A percentile compares a stretch with the other conserved stretches of the same genome.
Conservation (phyloP, 2,888 invertebrate species). For the Drosophila borealis region DNA sequence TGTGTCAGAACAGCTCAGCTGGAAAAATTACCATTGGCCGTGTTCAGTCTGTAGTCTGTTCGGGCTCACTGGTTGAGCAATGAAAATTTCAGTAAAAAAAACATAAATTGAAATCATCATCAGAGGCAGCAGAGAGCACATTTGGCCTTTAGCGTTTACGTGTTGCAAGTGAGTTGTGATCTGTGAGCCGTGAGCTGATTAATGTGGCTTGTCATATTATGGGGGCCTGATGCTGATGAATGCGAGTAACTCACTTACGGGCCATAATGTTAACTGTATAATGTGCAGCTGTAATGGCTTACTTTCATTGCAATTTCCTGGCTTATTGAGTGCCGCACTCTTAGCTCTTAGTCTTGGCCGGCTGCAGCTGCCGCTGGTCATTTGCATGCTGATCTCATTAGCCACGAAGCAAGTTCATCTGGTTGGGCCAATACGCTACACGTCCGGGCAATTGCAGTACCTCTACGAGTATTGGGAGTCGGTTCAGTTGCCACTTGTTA, state of each 20-base stretch:
- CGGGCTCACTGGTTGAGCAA: conserved; percentile 6
- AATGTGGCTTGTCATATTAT: conserved; percentile 61
- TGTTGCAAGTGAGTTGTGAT: conserved; percentile 11
- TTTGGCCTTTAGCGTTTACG: conserved; percentile 38
- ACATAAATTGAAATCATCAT: conserved; percentile 54
- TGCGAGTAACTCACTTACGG: conserved; percentile 53
- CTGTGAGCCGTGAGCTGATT: conserved; percentile 42
- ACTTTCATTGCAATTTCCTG: conserved; percentile 74
- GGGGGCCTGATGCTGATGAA: conserved; percentile 47
- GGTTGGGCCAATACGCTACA: conserved; percentile 46
- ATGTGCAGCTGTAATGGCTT: conserved; percentile 51
- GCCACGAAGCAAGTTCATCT: conserved; percentile 75
- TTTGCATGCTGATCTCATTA: conserved; percentile 80
- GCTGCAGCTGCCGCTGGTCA: conserved; percentile 31
- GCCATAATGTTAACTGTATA: conserved; percentile 46
- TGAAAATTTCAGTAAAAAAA: conserved; percentile 12
- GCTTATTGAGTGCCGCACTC: conserved; percentile 36
- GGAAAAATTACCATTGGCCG: conserved; percentile 60
- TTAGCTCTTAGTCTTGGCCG: conserved; percentile 41
- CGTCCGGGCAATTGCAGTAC: conserved; percentile 48
- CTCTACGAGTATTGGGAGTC: conserved; percentile 41
- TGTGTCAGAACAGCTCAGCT: conserved; percentile 43
- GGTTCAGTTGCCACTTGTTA: conserved; percentile 19
- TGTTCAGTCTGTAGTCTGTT: conserved; percentile 19
- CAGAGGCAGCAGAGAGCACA: conserved; percentile 19